Evolutionary conservation across 1,140 invertebrate species (phyloP).

Genomic region (Drosophila ogumai): DNA sequence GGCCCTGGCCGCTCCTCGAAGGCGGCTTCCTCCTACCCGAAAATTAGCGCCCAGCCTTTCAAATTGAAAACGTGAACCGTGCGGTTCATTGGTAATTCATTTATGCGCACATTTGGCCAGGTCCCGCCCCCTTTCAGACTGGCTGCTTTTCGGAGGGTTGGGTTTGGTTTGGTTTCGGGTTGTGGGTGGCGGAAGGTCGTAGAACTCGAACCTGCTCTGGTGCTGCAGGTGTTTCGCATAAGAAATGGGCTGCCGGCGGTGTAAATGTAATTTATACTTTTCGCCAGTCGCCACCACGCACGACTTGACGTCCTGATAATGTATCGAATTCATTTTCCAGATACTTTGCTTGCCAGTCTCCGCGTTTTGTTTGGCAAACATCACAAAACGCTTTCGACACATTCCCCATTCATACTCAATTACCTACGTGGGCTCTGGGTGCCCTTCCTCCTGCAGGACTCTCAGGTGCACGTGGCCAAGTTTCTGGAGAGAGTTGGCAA

Average conservation of each 20-base stretch:
- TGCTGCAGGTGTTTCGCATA: slow-evolving; percentile 79
- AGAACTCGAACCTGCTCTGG: slow-evolving; percentile 6
- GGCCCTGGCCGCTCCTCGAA: slow-evolving; percentile 8
- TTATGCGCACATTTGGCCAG: slow-evolving; percentile 77
- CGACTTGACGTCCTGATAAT: slow-evolving; percentile 82
- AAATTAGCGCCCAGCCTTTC: slow-evolving; percentile 68
- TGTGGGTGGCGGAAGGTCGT: slow-evolving; percentile 14
- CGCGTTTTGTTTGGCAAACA: slow-evolving; percentile 78
- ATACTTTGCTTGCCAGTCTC: slow-evolving; percentile 74
- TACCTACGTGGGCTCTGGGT: slow-evolving; percentile 67
- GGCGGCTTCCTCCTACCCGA: slow-evolving; percentile 9
- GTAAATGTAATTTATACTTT: slow-evolving; percentile 80
- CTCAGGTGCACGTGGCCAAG: slow-evolving; percentile 44
- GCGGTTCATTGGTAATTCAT: slow-evolving; percentile 83
- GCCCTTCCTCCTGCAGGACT: slow-evolving; percentile 1
- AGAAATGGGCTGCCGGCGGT: slow-evolving; percentile 75
- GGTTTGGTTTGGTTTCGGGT: background rate
- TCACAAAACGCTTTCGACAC: slow-evolving; percentile 76
- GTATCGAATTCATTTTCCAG: slow-evolving; percentile 83
- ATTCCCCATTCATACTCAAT: slow-evolving; percentile 82
- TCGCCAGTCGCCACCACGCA: slow-evolving; percentile 76
- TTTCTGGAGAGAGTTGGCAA: slow-evolving; percentile 32
- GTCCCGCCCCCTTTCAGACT: slow-evolving; percentile 14
- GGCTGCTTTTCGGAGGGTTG: background rate
- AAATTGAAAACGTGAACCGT: slow-evolving; percentile 81